phyloP scores from a whole-genome alignment of 2,888 invertebrate genomes.

The Drepanosiphum platanoidis region DNA sequence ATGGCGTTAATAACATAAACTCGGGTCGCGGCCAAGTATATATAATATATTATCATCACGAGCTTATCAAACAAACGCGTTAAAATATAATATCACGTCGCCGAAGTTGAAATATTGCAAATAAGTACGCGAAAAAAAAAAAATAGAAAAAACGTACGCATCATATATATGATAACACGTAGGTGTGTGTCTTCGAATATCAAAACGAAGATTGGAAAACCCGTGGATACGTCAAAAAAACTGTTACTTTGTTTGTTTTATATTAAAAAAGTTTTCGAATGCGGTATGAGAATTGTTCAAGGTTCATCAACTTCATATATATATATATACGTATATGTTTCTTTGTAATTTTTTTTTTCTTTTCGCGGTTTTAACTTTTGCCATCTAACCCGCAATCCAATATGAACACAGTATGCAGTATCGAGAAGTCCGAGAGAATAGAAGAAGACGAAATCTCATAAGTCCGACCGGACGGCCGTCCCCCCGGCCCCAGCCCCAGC shows the following conservation, averaged over 20 bases:
- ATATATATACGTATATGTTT: no score
- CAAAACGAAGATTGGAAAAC: slow-evolving; percentile 12
- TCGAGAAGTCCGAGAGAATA: slow-evolving; percentile 9
- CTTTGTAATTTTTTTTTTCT: slow-evolving; percentile 17
- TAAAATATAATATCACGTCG: no score
- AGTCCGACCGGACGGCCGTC: neutral
- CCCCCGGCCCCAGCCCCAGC: neutral
- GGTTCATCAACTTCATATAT: slow-evolving; percentile 46
- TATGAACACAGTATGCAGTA: neutral
- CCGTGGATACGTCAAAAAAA: neutral
- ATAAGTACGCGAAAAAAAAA: no score
- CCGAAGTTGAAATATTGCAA: neutral
- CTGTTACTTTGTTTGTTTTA: slow-evolving; percentile 25
- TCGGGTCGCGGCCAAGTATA: no score
- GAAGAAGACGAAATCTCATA: neutral
- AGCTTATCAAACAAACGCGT: no score
- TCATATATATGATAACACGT: neutral
- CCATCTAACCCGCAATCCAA: neutral
- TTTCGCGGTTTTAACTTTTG: slow-evolving; percentile 5
- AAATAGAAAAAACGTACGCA: no score
- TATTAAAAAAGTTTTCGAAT: slow-evolving; percentile 51
- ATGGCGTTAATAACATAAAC: no score
- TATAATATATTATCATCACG: no score
- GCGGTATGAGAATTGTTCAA: slow-evolving; percentile 30
- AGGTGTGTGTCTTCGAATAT: neutral